phyloP scores from a whole-genome alignment of 2,113 vertebrate genomes.

The Rhynchomys soricoides region DNA sequence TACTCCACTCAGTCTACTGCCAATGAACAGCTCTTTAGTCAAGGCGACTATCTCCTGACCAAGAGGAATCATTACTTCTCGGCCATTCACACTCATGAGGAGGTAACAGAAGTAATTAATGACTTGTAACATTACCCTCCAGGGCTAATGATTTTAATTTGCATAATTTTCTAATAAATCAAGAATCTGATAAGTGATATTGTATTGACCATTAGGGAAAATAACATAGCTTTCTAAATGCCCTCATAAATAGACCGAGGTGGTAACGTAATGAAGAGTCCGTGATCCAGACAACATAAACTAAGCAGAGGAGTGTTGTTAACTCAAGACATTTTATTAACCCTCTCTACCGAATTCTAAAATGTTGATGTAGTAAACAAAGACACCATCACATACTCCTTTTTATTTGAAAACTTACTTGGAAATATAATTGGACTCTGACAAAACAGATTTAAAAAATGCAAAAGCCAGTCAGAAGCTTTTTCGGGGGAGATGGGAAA shows the following conservation, averaged over 20 bases:
- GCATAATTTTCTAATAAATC: neutral
- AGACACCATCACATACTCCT: neutral
- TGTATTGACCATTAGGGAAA: neutral
- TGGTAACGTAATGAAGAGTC: neutral
- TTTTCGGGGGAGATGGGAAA: neutral
- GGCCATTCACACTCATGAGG: neutral
- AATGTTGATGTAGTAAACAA: neutral
- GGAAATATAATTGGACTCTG: neutral
- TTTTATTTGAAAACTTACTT: constrained; percentile 31
- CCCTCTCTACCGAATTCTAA: neutral
- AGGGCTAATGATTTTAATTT: neutral
- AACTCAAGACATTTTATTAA: neutral
- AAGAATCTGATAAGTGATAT: neutral
- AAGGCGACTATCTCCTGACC: neutral
- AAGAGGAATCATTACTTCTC: neutral
- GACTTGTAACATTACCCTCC: neutral
- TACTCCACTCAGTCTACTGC: neutral
- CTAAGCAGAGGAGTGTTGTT: neutral
- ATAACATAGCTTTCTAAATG: neutral
- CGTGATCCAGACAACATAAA: neutral
- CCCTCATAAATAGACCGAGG: neutral
- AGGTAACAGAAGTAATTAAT: neutral
- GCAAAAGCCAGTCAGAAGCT: neutral
- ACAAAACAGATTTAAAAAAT: neutral
- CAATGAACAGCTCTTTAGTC: neutral